Evolutionary conservation across 1,140 invertebrate genomes (phyloP).

Genomic region (Rhopalosiphum padi): DNA sequence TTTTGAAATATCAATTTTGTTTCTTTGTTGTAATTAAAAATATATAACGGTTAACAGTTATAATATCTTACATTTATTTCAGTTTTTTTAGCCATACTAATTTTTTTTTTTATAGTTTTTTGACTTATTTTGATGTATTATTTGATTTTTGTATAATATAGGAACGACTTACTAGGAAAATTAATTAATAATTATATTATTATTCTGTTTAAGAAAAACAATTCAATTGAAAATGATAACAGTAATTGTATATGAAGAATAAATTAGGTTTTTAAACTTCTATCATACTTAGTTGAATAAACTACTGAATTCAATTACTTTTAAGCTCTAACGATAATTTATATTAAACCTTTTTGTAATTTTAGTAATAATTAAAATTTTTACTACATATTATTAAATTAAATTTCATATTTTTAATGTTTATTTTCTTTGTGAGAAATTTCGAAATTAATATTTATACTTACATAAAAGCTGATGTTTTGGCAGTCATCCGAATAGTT

Average conservation of each 20-base stretch:
- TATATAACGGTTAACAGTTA: neutral
- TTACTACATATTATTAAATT: no score
- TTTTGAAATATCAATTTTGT: no score
- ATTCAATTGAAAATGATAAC: neutral
- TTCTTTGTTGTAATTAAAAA: neutral
- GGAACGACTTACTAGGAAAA: neutral
- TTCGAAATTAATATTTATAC: no score
- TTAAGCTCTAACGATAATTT: neutral
- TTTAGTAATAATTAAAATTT: neutral
- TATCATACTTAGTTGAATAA: neutral
- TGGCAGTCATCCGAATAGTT: no score
- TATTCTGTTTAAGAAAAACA: neutral
- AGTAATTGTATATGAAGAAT: neutral
- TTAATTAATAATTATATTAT: neutral
- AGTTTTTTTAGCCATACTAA: neutral
- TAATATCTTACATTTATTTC: neutral
- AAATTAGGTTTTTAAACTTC: neutral
- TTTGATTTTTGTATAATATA: neutral
- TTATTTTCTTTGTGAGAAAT: no score
- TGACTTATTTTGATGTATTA: no score
- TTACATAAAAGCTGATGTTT: no score
- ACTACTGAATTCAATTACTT: neutral
- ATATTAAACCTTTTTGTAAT: neutral
- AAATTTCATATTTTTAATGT: no score
- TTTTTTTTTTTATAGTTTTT: neutral